phyloP scores from a whole-genome alignment of 2,113 vertebrate genomes.

The Heterocephalus glaber region DNA sequence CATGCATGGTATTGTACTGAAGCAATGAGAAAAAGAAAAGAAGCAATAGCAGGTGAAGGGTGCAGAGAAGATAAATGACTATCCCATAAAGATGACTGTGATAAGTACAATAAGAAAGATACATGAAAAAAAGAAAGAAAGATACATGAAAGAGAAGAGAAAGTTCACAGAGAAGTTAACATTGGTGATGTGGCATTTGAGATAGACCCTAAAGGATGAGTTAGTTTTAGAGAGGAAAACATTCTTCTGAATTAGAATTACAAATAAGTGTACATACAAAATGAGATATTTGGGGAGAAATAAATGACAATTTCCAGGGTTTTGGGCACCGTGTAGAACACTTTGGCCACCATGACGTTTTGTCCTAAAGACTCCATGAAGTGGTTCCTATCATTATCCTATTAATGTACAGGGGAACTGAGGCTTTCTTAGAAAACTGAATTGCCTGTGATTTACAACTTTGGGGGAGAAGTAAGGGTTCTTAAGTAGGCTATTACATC shows the following conservation, averaged over 20 bases:
- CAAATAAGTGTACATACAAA: neutral
- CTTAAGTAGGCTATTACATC: neutral
- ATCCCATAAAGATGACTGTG: neutral
- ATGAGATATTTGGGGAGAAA: neutral
- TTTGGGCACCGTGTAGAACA: neutral
- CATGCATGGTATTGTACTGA: neutral
- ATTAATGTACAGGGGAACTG: neutral
- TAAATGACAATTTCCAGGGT: neutral
- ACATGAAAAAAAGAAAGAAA: neutral
- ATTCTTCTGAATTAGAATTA: slow-evolving; percentile 12
- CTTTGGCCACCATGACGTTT: neutral
- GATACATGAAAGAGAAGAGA: neutral
- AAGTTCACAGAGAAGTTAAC: neutral
- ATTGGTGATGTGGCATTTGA: neutral
- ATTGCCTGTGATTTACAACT: neutral
- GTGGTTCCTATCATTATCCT: neutral
- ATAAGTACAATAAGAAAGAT: neutral
- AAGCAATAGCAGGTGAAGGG: neutral
- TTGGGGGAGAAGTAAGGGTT: neutral
- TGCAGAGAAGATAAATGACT: neutral
- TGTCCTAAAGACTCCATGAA: neutral
- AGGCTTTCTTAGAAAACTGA: neutral
- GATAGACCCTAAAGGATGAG: neutral
- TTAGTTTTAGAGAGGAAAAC: neutral
- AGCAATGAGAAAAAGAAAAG: neutral